Percentiles rank a stretch among this genome's conserved stretches.
Evolutionary conservation across 92 coral and sea anemone genomes (phyloP).

Genomic region (Palythoa heliodiscus): DNA sequence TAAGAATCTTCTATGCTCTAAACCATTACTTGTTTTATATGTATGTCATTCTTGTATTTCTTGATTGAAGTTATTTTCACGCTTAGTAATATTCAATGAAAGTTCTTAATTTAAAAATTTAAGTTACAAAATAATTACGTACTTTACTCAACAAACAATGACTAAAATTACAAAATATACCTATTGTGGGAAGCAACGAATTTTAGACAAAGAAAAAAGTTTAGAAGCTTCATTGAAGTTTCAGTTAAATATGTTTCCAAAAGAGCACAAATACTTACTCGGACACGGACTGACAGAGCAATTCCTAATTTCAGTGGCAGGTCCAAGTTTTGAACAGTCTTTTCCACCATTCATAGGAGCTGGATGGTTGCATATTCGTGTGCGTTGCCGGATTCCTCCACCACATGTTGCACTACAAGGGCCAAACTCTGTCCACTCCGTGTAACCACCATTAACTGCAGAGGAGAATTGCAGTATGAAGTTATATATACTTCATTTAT

Average conservation of each 20-base stretch:
- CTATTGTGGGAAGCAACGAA: background rate
- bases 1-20: too few species aligned
- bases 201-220: too few species aligned
- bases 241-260: background rate
- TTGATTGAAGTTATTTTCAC: too few species aligned
- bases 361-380: slow-evolving; percentile 80
- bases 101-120: too few species aligned
- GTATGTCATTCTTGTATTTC: too few species aligned
- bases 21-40: background rate
- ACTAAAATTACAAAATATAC: background rate
- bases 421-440: slow-evolving; percentile 80
- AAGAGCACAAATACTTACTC: slow-evolving; percentile 52
- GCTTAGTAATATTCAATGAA: too few species aligned
- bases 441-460: slow-evolving; percentile 88
- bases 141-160: too few species aligned
- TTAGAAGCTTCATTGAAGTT: background rate
- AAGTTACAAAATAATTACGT: background rate
- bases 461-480: background rate
- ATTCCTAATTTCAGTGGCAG: slow-evolving; percentile 67
- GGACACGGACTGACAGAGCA: slow-evolving; percentile 88
- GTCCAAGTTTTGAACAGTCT: slow-evolving; percentile 76
- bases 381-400: slow-evolving; percentile 83
- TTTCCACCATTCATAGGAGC: slow-evolving; percentile 88
- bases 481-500: background rate
- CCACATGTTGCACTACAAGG: slow-evolving; percentile 94